Conservation (phyloP, 37 sponge, comb jelly and placozoan species). For the Cladorhizidae sp. region DNA sequence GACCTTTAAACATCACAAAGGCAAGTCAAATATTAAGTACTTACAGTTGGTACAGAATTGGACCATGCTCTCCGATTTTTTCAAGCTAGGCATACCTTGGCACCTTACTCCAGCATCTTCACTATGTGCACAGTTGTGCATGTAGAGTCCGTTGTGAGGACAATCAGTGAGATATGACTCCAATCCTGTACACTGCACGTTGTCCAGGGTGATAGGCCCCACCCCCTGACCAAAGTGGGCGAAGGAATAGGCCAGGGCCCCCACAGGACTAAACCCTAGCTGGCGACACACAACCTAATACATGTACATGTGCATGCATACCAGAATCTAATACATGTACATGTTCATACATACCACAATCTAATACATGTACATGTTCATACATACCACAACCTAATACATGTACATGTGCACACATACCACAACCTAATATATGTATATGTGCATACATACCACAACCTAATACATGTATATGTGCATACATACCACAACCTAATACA, state of each 20-base stretch:
- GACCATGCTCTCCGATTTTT: background rate
- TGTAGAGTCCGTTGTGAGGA: conserved; percentile 8
- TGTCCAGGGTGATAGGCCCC: conserved; percentile 45
- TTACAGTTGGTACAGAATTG: too few species aligned
- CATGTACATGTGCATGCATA: background rate
- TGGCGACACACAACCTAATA: conserved; percentile 23
- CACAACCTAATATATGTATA: too few species aligned
- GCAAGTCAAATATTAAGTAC: too few species aligned
- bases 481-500: too few species aligned
- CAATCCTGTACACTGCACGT: conserved; percentile 50
- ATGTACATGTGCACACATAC: too few species aligned
- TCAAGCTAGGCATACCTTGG: background rate
- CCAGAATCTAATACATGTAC: too few species aligned
- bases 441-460: too few species aligned
- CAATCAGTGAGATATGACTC: conserved; percentile 50
- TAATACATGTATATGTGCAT: too few species aligned
- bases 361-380: too few species aligned
- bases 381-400: too few species aligned
- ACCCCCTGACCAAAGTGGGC: conserved; percentile 36
- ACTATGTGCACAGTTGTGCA: conserved; percentile 45
- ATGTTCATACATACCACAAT: too few species aligned
- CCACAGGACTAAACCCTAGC: background rate
- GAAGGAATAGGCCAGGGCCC: background rate
- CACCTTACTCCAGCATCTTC: conserved; percentile 72
- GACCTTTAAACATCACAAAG: too few species aligned